phyloP scores from a whole-genome alignment of 2,888 invertebrate species.

The Pediacus dermestoides region DNA sequence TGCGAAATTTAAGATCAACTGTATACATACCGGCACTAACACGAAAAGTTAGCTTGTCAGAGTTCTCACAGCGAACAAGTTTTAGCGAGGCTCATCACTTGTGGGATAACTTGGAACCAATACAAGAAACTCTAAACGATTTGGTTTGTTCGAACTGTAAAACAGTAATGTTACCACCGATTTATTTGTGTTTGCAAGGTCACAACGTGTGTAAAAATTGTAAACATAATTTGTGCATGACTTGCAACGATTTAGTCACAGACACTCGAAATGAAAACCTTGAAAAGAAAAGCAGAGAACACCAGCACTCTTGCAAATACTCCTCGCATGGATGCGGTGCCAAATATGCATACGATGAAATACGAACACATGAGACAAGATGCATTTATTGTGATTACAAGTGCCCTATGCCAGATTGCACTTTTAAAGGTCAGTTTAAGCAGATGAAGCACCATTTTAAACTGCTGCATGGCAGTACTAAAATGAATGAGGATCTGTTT shows the following conservation, averaged over 20 bases:
- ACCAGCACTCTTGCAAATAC: conserved; percentile 25
- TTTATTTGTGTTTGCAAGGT: conserved; percentile 31
- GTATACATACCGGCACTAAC: too few species aligned
- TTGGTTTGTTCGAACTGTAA: conserved; percentile 30
- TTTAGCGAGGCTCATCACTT: too few species aligned
- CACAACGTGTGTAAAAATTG: conserved; percentile 35
- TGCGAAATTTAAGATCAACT: too few species aligned
- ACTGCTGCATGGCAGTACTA: conserved; percentile 35
- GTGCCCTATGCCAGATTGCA: conserved; percentile 32
- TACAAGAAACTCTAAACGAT: conserved; percentile 26
- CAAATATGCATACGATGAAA: too few species aligned
- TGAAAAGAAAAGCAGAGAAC: conserved; percentile 31
- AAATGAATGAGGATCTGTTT: conserved; percentile 28
- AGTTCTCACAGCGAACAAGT: too few species aligned
- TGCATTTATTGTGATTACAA: conserved; percentile 36
- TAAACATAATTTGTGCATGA: conserved; percentile 24
- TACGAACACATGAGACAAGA: conserved; percentile 31
- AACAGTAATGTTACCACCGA: conserved; percentile 31
- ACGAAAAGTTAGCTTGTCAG: too few species aligned
- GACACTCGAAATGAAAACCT: conserved; percentile 28
- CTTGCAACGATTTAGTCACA: conserved; percentile 30
- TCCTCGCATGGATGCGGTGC: too few species aligned
- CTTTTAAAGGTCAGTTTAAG: conserved; percentile 24
- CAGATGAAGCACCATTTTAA: conserved; percentile 32
- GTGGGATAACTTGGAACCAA: conserved; percentile 27